phyloP scores from a whole-genome alignment of 1,140 invertebrate genomes.

The Heliothis virescens region DNA sequence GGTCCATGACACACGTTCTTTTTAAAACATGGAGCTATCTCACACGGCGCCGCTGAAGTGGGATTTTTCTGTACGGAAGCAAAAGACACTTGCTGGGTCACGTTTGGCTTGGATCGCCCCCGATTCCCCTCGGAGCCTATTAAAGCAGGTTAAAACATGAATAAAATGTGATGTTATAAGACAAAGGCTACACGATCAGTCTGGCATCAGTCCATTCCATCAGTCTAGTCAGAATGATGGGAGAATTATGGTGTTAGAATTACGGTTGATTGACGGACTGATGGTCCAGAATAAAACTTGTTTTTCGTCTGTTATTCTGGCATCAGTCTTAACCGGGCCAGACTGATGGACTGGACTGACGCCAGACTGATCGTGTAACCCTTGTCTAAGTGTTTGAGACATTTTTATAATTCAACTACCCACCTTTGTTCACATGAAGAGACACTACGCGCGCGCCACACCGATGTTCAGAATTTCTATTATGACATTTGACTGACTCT shows the following conservation, averaged over 20 bases:
- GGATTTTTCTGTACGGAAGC: background rate
- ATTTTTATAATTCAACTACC: background rate
- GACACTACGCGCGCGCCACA: constrained; percentile 52
- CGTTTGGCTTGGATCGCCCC: background rate
- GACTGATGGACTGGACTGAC: too few relatives aligned
- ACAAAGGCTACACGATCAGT: background rate
- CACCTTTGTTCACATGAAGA: constrained; percentile 56
- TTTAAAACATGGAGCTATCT: background rate
- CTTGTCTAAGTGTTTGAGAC: background rate
- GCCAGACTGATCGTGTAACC: too few relatives aligned
- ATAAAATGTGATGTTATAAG: background rate
- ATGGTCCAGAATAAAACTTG: too few relatives aligned
- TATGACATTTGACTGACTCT: too few relatives aligned
- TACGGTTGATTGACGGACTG: too few relatives aligned
- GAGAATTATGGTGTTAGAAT: too few relatives aligned
- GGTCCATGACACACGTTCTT: background rate
- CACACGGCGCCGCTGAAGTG: background rate
- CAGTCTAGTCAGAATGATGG: too few relatives aligned
- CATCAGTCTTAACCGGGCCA: too few relatives aligned
- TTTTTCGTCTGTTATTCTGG: too few relatives aligned
- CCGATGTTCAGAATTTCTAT: background rate
- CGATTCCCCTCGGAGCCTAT: background rate
- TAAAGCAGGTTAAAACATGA: background rate
- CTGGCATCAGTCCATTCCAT: too few relatives aligned
- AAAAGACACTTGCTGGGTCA: background rate